Base-by-base conservation (phyloP, 2,888 invertebrate genomes). In the Lomographa bimaculata region DNA sequence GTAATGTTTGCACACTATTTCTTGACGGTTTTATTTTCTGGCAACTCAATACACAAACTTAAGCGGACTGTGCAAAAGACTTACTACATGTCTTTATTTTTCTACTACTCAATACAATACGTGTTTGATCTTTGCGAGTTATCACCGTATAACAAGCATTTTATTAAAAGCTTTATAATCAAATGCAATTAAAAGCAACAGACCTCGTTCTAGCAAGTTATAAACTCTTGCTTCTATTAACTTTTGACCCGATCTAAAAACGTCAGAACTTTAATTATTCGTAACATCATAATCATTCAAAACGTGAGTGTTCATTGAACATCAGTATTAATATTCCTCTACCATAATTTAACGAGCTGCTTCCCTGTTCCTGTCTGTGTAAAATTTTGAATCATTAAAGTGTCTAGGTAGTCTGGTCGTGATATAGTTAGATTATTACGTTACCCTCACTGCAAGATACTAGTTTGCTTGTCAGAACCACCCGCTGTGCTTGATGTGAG, bases 401-500 rank as follows among this genome's bases (percentile, higher is more conserved):
- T 74, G 60, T 72, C 82, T 71, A 57, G 57, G 62, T 75, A 73
- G 56, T 62, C 56, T 80, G 82, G 85, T 62, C 68, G 70, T 63
- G 58, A 63, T 71, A 70, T 72, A 66, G 68, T 75, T 68, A 71
- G 82, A 86, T 85, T 86, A 83, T 83, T 79, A 82, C 75, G 83
- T 86, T 85, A 83, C 73, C 74, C 72, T 74, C 75, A 57, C 67
- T 65, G 70, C 73, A 69, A 79, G 76, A 78, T 74, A 76, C 86
- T 84, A 80, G 86, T 82, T 83, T 73, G 72, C 81, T 80, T 76
- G 77, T 74, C 71, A 64, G 64, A 78, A 64, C 79, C 84, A 74
- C 87, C 87, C 82, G 87, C 85, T 83, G 87, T 50, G 87, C 76
- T 71, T 74, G 64, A 86, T 84, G 86, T 82, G 85, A 79, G 85